Evolutionary conservation across 2,797 vertebrate species (phyloP).

Genomic region (Myoxocephalus aenaeus): DNA sequence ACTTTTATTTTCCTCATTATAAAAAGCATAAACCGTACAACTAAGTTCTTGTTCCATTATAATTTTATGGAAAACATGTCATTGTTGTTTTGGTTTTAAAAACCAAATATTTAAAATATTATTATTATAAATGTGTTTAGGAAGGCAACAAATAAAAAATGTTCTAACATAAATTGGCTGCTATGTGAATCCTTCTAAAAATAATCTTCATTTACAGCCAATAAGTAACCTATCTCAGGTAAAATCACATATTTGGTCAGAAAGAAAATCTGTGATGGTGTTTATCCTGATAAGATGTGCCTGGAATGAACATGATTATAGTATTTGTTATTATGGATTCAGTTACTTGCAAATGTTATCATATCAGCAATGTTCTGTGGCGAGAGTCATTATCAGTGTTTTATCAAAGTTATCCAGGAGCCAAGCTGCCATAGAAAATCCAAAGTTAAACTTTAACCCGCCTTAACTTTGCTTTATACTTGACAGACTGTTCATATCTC

Average conservation of each 20-base stretch:
- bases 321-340: conserved; percentile 7
- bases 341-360: conserved; percentile 42
- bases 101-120: not conserved
- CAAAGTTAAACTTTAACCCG: conserved; percentile 72
- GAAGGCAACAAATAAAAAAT: too few relatives aligned
- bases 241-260: not conserved
- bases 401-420: conserved; percentile 48
- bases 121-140: too few relatives aligned
- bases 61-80: not conserved
- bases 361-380: conserved; percentile 50
- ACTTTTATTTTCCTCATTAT: not conserved
- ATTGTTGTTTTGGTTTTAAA: not conserved
- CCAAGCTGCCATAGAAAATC: conserved; percentile 8
- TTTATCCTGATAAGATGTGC: conserved; percentile 20
- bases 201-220: not conserved
- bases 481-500: conserved; percentile 34
- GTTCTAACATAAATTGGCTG: not conserved
- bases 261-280: conserved; percentile 15
- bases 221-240: not conserved
- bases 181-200: not conserved
- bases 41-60: not conserved
- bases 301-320: not conserved
- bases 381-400: conserved; percentile 44
- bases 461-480: conserved; percentile 39
- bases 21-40: not conserved